A percentile compares a stretch with the other conserved stretches of the same genome.
Evolutionary conservation across 2,113 vertebrate genomes (phyloP).

Genomic region (Nansenia antarctica): DNA sequence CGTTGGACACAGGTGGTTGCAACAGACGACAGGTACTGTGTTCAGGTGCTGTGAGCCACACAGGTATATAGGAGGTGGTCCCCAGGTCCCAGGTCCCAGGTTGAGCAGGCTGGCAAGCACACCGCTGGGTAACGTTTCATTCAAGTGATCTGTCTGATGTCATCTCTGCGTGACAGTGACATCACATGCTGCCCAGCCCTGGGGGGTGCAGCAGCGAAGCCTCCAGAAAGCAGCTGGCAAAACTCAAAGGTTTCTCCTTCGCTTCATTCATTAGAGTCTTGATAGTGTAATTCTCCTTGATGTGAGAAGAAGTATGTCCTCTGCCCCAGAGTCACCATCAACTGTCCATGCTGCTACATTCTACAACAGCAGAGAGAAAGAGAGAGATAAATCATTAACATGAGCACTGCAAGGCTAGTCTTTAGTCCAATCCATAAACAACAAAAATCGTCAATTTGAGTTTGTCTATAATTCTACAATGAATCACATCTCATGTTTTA

Average conservation of each 20-base stretch:
- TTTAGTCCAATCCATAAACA: no score
- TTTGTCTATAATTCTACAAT: background rate
- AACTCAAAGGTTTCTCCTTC: conserved; percentile 24
- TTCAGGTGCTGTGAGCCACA: background rate
- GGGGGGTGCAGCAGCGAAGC: conserved; percentile 26
- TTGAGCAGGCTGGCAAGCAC: background rate
- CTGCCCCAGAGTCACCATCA: conserved; percentile 87
- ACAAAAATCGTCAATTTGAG: no score
- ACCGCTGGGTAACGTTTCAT: conserved; percentile 20
- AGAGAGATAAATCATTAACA: background rate
- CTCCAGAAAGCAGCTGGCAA: conserved; percentile 42
- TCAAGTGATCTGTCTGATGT: conserved; percentile 27
- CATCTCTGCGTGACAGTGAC: conserved; percentile 22
- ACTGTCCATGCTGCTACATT: conserved; percentile 98
- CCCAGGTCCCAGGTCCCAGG: background rate
- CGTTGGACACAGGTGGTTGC: conserved; percentile 9
- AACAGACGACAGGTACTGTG: conserved; percentile 18
- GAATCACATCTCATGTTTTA: background rate
- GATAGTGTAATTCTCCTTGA: conserved; percentile 42
- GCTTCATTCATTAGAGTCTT: conserved; percentile 57
- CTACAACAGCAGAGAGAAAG: conserved; percentile 69
- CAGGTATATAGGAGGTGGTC: conserved; percentile 18
- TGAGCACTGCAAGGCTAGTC: no score
- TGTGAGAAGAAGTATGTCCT: conserved; percentile 58
- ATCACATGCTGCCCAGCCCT: conserved; percentile 1